Base-by-base conservation (phyloP, 2,888 invertebrate species). In the Dexiosoma caninum region DNA sequence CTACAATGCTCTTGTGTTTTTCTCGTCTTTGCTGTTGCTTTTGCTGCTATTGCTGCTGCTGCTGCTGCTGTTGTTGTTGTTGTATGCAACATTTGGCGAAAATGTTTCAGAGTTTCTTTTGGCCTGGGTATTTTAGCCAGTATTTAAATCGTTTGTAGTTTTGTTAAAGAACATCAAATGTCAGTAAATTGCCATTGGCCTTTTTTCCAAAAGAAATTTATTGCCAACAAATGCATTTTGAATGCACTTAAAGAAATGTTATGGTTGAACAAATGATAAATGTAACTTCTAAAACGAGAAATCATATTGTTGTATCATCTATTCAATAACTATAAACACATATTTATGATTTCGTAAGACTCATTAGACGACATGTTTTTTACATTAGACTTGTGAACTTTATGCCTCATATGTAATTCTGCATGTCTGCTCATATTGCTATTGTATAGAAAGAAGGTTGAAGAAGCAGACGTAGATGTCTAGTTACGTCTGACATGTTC, bases 161-260 rank as follows among this genome's bases (percentile, higher is more conserved):
- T 64, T 10, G 37, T 37, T 49, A 40, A n/a, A 27, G 0, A n/a
- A 16, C 27, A 19, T n/a, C 57, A 4, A 46, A 35, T 37, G 64
- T n/a, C 14, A n/a, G 37, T 79, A 69, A 70, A 74, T 80, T 80
- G 75, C 79, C 66, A 75, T 59, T 71, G 70, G 75, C 75, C 46
- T 75, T 80, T 66, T 53, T 70, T 70, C 53, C 16, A 32, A 55
- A 76, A 71, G 66, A 76, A 76, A 64, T 57, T 62, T 21, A 23
- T 42, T 19, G 35, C 16, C 23, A 75, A 59, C 8, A 37, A 59
- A 23, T 51, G 14, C n/a, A 46, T 21, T 44, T n/a, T n/a, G 44
- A 12, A 21, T 21, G 12, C 46, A 46, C 6, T 1, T 12, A 6
- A 9, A 21, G 46, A 46, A 21, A 46, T 21, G 8, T 12, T 23